Conservation (phyloP, 1,140 invertebrate species). For the Episyrphus balteatus region DNA sequence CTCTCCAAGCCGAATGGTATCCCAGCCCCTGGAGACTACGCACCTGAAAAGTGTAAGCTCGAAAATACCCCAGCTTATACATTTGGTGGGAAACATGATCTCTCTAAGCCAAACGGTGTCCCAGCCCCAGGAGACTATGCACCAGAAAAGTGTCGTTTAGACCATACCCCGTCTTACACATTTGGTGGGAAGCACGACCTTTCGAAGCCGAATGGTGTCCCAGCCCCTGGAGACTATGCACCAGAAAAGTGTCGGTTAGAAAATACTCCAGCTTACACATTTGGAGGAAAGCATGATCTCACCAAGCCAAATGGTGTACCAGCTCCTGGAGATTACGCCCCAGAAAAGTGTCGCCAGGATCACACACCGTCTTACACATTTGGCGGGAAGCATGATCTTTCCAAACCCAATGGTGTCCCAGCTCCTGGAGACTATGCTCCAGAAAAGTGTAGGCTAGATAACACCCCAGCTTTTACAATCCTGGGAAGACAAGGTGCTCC, state of each 20-base stretch:
- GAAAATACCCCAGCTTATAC: conserved; percentile 36
- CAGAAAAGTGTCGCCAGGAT: conserved; percentile 46
- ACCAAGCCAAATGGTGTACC: conserved; percentile 22
- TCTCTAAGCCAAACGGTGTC: conserved; percentile 42
- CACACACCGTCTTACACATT: conserved; percentile 40
- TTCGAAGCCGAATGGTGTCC: conserved; percentile 42
- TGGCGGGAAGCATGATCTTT: conserved; percentile 41
- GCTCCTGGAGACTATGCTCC: conserved; percentile 43
- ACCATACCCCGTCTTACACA: conserved; percentile 47
- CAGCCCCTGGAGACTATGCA: conserved; percentile 64
- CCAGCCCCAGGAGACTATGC: conserved; percentile 48
- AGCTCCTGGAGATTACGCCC: conserved; percentile 46
- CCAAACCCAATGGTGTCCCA: conserved; percentile 59
- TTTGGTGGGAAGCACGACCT: conserved; percentile 45
- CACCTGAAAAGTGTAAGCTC: conserved; percentile 46
- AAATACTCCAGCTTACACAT: conserved; percentile 42
- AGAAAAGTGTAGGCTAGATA: conserved; percentile 49
- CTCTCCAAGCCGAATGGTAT: conserved; percentile 28
- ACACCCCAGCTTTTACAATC: conserved; percentile 46
- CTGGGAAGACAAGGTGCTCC: conserved; percentile 41
- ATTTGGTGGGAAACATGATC: conserved; percentile 42
- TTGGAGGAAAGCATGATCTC: conserved; percentile 40
- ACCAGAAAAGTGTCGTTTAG: conserved; percentile 50
- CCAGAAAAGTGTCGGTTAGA: conserved; percentile 57
- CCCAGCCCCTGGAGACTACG: conserved; percentile 43